Conservation (phyloP, 1,140 invertebrate species). For the Chymomyza costata region DNA sequence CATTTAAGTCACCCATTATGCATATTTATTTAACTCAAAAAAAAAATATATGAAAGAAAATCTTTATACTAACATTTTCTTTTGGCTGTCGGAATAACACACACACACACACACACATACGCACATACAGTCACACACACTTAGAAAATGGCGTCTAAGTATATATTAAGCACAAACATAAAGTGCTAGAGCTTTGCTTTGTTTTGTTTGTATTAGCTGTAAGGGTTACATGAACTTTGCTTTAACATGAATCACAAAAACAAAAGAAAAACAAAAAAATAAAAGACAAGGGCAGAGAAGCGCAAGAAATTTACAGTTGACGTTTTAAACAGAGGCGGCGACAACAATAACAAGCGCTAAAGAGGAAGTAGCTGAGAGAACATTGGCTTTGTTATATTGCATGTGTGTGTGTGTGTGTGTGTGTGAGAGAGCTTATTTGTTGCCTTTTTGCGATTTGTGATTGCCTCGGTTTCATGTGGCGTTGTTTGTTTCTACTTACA, state of each 20-base stretch:
- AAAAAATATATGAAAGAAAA: too few species aligned
- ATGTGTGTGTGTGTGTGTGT: too few species aligned
- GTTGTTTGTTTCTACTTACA: conserved; percentile 39
- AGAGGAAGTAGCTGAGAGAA: conserved; percentile 22
- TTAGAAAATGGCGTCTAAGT: too few species aligned
- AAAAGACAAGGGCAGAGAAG: neutral
- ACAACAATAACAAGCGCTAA: conserved; percentile 8
- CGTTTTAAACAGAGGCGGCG: conserved; percentile 46
- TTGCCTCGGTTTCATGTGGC: conserved; percentile 17
- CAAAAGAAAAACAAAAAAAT: conserved; percentile 4
- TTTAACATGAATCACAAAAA: conserved; percentile 10
- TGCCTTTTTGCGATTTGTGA: too few species aligned
- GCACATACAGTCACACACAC: too few species aligned
- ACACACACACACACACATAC: too few species aligned
- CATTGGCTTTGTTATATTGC: conserved; percentile 33
- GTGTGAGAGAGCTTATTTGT: too few species aligned
- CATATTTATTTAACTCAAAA: too few species aligned
- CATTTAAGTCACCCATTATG: too few species aligned
- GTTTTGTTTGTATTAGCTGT: conserved; percentile 27
- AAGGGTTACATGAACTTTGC: conserved; percentile 34
- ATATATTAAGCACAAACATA: too few species aligned
- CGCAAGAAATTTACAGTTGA: conserved; percentile 50
- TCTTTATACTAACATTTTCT: neutral
- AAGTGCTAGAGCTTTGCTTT: conserved; percentile 8
- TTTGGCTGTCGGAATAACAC: too few species aligned